Evolutionary conservation across 2,797 vertebrate genomes (phyloP), one percentile per base, ranked within the genome.

Genomic region (Chelon auratus): DNA sequence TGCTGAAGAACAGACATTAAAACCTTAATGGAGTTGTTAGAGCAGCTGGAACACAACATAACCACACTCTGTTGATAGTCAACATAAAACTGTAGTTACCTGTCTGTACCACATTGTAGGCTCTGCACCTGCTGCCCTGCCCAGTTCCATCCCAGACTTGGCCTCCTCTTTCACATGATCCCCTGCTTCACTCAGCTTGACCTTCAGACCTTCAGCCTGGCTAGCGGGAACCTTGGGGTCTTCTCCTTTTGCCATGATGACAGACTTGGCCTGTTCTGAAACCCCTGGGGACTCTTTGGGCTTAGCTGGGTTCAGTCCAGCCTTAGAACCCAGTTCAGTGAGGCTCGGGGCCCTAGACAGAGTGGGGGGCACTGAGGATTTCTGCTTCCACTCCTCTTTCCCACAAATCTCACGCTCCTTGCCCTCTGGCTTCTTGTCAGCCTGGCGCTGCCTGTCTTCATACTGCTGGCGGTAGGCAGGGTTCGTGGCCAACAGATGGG

Each of bases 101-200:
- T 97, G 97, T 95, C 96, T 94, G 93, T 98, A 98, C 97, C 97
- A 99, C 92, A 98, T 95, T 71, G 96, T 94, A 0, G 96, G 95
- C 71, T 98, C 96, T 81, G 96, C 94, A 45, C 96, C 95, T 0
- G 94, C 81, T 14, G 95, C 95, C 56, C 96, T 91, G 58, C 94
- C 92, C 2, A 95, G 92, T 62, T 98, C 97, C 0, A 81, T 77
- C 51, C 93, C 91, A 0, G 89, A 22, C 82, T 97, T 99, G 0
- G 90, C 76, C 78, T 98, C 97, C 68, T 99, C 97, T 81, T 98
- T 98, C 61, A 89, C 93, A 1, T 96, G 94, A 87, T 97, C 96
- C 54, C 95, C 88, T 24, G 92, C 83, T 83, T 98, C 97, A 0
- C 93, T 94, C 73, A 97, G 92, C 89, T 99, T 99, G 89, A 95